Conservation (phyloP, 2,888 invertebrate genomes). For the Cryptus armator region DNA sequence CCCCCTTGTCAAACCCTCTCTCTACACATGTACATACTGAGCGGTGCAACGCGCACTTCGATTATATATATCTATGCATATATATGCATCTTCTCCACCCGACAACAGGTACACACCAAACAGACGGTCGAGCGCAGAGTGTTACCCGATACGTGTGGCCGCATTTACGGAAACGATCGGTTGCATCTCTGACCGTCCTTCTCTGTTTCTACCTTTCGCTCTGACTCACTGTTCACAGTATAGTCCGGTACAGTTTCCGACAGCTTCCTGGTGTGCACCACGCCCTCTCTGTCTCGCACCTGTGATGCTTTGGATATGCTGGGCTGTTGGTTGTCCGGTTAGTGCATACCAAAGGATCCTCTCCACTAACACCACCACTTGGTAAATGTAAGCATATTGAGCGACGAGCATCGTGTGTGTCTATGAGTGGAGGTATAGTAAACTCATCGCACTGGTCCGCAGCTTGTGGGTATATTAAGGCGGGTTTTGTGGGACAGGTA, state of each 20-base stretch:
- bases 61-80: slow-evolving; percentile 45
- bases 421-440: slow-evolving; percentile 49
- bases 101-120: slow-evolving; percentile 59
- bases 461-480: slow-evolving; percentile 63
- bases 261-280: slow-evolving; percentile 57
- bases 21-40: slow-evolving; percentile 40
- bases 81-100: slow-evolving; percentile 42
- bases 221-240: slow-evolving; percentile 37
- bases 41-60: slow-evolving; percentile 53
- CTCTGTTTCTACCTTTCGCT: slow-evolving; percentile 30
- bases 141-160: slow-evolving; percentile 68
- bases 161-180: slow-evolving; percentile 68
- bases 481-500: slow-evolving; percentile 49
- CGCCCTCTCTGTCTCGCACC: slow-evolving; percentile 65
- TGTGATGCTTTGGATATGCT: slow-evolving; percentile 67
- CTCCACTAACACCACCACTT: slow-evolving; percentile 54
- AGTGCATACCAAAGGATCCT: slow-evolving; percentile 72
- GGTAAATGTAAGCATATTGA: slow-evolving; percentile 36
- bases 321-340: slow-evolving; percentile 68
- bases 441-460: slow-evolving; percentile 58
- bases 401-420: slow-evolving; percentile 38
- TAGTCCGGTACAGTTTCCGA: slow-evolving; percentile 41
- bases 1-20: slow-evolving; percentile 54
- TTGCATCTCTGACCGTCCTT: slow-evolving; percentile 36
- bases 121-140: slow-evolving; percentile 55